Evolutionary conservation across 2,797 vertebrate genomes (phyloP), one percentile per base, ranked within the genome.

Genomic region (Borostomias antarcticus): DNA sequence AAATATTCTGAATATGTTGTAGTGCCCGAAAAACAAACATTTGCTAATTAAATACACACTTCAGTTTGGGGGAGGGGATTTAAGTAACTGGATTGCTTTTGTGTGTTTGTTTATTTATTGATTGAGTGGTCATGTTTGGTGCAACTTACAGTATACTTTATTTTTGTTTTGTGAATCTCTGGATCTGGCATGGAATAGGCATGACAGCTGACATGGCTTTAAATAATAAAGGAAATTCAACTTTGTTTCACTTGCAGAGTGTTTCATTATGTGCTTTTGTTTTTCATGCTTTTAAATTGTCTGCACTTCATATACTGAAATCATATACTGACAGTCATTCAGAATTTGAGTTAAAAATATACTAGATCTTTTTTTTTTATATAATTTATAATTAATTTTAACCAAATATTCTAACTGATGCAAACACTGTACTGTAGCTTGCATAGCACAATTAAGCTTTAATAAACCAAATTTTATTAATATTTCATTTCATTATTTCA

Each of bases 41-140:
- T 66, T 58, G 28, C 21, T 60, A 19, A 51, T 54, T 69, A 73
- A 72, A 7, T 52, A 75, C 77, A 35, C 70, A 78, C 60, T 26
- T 59, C n/a, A 26, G 5, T 43, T 59, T 9, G 13, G 33, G 35
- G 19, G 56, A 13, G 17, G 8, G 48, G 47, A 19, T 76, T 75
- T 78, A 64, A 78, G 79, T 75, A 82, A 83, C 79, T 83, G 75
- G 77, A 66, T 70, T 52, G 76, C 74, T 82, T 79, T 78, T 84
- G 75, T 78, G 87, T 80, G 75, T 75, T 83, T 69, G 68, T 87
- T 85, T 86, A 87, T 88, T 80, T 80, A 83, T 19, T 59, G 19
- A 32, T 48, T 33, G 45, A 32, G 79, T 84, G 86, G 87, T 81
- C 89, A 86, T 89, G 74, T 86, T 87, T 86, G 86, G 86, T 86